phyloP scores from a whole-genome alignment of 1,140 invertebrate species.

The Drosophila serrata region DNA sequence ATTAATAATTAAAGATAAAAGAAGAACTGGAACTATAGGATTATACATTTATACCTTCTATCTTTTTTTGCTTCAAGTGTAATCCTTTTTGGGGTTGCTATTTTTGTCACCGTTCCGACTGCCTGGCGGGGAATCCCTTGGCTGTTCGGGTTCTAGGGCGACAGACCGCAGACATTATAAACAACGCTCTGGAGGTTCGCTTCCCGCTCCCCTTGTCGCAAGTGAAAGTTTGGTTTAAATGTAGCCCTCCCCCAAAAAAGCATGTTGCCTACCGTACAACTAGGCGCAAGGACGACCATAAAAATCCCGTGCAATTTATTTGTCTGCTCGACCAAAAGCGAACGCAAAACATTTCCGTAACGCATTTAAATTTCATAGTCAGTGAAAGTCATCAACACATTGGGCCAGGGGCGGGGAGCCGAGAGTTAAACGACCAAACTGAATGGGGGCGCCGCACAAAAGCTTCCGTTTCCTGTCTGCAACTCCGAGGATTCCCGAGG shows the following conservation, averaged over 20 bases:
- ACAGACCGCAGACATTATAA: constrained; percentile 83
- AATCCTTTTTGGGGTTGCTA: constrained; percentile 36
- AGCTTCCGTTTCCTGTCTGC: constrained; percentile 84
- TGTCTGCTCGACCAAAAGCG: constrained; percentile 64
- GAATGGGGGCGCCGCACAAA: constrained; percentile 58
- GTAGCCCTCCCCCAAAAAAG: too few species aligned
- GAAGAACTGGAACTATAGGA: too few species aligned
- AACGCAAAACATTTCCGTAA: constrained; percentile 79
- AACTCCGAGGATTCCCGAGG: constrained; percentile 75
- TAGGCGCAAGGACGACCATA: constrained; percentile 78
- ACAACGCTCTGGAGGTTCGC: constrained; percentile 47
- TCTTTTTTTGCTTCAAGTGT: constrained; percentile 19
- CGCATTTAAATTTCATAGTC: constrained; percentile 84
- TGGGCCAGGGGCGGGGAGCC: constrained; percentile 1
- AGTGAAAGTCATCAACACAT: constrained; percentile 84
- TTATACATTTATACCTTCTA: too few species aligned
- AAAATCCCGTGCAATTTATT: constrained; percentile 78
- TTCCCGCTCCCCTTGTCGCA: constrained; percentile 1
- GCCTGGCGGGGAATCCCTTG: constrained; percentile 17
- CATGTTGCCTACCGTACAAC: constrained; percentile 61
- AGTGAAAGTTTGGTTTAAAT: constrained; percentile 79
- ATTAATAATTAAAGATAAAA: too few species aligned
- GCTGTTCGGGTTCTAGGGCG: constrained; percentile 70
- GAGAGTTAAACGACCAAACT: constrained; percentile 29
- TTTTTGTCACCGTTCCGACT: constrained; percentile 40